Evolutionary conservation across 1,140 invertebrate species (phyloP), one percentile per base, ranked within the genome.

Genomic region (Hestina assimilis): DNA sequence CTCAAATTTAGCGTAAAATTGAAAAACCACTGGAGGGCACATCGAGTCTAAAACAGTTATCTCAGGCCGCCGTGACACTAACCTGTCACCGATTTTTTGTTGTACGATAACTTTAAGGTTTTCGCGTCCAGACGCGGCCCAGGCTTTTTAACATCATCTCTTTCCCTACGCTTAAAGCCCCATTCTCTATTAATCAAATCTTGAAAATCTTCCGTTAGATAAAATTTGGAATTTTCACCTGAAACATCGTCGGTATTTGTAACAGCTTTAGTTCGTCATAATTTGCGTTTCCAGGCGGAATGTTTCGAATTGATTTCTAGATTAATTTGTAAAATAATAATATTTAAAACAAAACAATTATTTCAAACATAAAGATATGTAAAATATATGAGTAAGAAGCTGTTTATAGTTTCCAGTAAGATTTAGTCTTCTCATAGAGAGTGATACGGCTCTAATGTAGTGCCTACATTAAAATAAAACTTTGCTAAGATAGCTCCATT

Each of bases 91-190:
- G 82, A 74, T 66, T 83, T 83, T 79, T 86, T 86, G 75, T 76
- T 72, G 79, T 78, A 78, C 69, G 81, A 81, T 72, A 83, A 70
- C 73, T 80, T 87, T 82, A 86, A 75, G 24, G 70, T 77, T 77
- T 89, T 82, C 48, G 83, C 84, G 66, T 89, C 91, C 83, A 94
- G 93, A 35, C 90, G 92, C 15, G 96, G 96, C 23, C 96, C 96
- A 1, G 96, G 96, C 90, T 98, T 98, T 88, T 98, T 98, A n/a
- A 97, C 96, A 87, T 97, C 96, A 28, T 97, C 90, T 67, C 96
- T 91, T 90, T 97, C 96, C 54, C 92, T 92, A 66, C 96, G 91
- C 63, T 95, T 93, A 83, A 97, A 97, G 21, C 94, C 94, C 89
- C 91, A 87, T 69, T 89, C 89, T 66, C 87, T 90, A 76, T 89